These are phyloP conservation scores for Heterotilapia buettikoferi DNA, from an alignment of 2,113 vertebrate genomes.

Conservation along the genomic window DNA sequence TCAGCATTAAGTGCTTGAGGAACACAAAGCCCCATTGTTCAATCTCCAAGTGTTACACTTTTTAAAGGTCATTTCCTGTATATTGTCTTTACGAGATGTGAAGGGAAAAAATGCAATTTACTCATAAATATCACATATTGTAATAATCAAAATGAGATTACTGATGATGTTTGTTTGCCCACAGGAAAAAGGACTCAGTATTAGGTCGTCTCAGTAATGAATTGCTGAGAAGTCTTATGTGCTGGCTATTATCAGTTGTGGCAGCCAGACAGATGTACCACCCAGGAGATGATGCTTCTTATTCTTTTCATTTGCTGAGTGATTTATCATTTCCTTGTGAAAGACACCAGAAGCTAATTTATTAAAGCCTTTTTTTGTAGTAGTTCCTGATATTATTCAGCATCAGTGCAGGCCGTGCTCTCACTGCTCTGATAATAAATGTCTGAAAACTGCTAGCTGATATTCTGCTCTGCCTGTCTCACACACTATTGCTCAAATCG, in stretches of 20 bases:
- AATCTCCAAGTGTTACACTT: not conserved
- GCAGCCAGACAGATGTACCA: slow-evolving; percentile 8
- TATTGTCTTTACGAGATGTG: not conserved
- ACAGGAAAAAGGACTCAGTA: not conserved
- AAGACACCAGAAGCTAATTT: not conserved
- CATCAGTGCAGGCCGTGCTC: not conserved
- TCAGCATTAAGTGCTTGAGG: not conserved
- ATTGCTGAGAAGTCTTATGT: not conserved
- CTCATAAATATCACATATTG: not conserved
- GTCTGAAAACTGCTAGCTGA: not conserved
- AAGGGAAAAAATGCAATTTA: not conserved
- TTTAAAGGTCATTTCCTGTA: not conserved
- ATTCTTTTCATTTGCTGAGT: not conserved
- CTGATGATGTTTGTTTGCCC: not conserved
- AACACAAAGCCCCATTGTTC: not conserved
- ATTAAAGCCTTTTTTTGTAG: not conserved
- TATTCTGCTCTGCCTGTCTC: not conserved
- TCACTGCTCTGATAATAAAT: not conserved
- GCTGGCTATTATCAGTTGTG: not conserved
- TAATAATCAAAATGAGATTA: not conserved
- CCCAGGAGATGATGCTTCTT: not conserved
- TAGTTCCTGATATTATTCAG: not conserved
- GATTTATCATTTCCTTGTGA: slow-evolving; percentile 5
- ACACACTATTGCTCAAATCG: not conserved
- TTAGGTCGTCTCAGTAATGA: not conserved